Conservation (phyloP, 1,140 invertebrate species). For the Drosophila kurseongensis region DNA sequence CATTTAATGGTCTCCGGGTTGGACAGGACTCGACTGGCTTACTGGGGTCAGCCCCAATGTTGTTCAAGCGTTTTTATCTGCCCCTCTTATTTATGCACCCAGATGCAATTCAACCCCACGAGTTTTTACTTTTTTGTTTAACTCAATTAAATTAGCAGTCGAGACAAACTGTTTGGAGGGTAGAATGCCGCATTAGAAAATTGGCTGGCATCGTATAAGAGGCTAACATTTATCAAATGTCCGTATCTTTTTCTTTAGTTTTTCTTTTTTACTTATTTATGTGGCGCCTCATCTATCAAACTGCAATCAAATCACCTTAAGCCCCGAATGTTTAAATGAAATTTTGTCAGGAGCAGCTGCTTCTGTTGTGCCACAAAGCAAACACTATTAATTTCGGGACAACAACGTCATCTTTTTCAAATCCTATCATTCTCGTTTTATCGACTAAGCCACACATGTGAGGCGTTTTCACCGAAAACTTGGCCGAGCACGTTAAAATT, state of each 20-base stretch:
- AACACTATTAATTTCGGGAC: conserved; percentile 59
- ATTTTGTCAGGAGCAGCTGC: conserved; percentile 73
- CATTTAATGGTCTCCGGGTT: conserved; percentile 57
- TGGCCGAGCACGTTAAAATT: conserved; percentile 25
- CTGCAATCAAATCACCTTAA: conserved; percentile 50
- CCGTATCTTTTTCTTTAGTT: conserved; percentile 2
- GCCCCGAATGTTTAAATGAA: conserved; percentile 72
- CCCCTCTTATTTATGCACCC: conserved; percentile 70
- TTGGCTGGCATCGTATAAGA: conserved; percentile 23
- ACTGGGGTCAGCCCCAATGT: conserved; percentile 45
- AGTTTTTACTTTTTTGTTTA: conserved; percentile 46
- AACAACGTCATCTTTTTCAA: conserved; percentile 20
- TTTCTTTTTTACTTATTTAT: conserved; percentile 1
- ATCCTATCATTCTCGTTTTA: conserved; percentile 17
- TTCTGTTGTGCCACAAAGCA: conserved; percentile 33
- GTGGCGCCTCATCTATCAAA: conserved; percentile 32
- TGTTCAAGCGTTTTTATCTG: conserved; percentile 61
- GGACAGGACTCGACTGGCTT: conserved; percentile 38
- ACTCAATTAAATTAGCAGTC: conserved; percentile 64
- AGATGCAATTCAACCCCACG: conserved; percentile 31
- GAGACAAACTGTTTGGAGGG: background rate
- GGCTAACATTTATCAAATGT: conserved; percentile 25
- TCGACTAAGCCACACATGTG: conserved; percentile 39
- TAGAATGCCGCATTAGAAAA: conserved; percentile 50
- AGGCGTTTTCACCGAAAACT: conserved; percentile 14